These are phyloP conservation scores for Corythaixoides concolor DNA, from an alignment of 2,113 vertebrate species.

Conservation along the genomic window DNA sequence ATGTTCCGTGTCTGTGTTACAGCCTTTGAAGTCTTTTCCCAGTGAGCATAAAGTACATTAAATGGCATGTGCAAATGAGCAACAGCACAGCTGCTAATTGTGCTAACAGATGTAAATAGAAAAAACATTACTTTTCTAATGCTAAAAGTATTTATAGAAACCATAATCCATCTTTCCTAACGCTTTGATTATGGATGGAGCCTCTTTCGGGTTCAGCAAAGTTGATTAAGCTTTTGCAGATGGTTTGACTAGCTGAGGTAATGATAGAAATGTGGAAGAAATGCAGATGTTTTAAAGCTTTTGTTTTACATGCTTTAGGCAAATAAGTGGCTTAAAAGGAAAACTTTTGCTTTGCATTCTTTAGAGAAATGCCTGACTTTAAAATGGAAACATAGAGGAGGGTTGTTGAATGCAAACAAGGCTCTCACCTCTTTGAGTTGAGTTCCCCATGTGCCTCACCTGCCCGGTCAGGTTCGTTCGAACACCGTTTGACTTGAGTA, in stretches of 20 bases:
- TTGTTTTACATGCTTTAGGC: not conserved
- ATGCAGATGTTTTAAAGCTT: not conserved
- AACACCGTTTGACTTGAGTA: not conserved
- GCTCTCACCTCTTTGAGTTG: not conserved
- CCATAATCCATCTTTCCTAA: not conserved
- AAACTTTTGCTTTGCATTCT: not conserved
- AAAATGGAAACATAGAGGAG: not conserved
- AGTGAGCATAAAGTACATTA: not conserved
- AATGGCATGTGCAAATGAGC: not conserved
- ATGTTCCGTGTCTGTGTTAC: not conserved
- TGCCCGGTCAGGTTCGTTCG: not conserved
- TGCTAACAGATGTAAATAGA: constrained; percentile 22
- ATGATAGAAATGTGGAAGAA: not conserved
- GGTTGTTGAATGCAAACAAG: not conserved
- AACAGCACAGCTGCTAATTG: constrained; percentile 23
- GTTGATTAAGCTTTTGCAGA: constrained; percentile 35
- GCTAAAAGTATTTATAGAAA: constrained; percentile 36
- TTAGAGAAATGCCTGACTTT: not conserved
- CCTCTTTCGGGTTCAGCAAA: not conserved
- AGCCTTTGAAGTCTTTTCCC: not conserved
- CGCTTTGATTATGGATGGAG: not conserved
- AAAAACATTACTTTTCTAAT: not conserved
- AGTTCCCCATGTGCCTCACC: not conserved
- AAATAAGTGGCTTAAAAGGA: not conserved
- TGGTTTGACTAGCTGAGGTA: constrained; percentile 3